Evolutionary conservation across 2,113 vertebrate genomes (phyloP), one percentile per base, ranked within the genome.

Genomic region (Dryoscopus gambensis): DNA sequence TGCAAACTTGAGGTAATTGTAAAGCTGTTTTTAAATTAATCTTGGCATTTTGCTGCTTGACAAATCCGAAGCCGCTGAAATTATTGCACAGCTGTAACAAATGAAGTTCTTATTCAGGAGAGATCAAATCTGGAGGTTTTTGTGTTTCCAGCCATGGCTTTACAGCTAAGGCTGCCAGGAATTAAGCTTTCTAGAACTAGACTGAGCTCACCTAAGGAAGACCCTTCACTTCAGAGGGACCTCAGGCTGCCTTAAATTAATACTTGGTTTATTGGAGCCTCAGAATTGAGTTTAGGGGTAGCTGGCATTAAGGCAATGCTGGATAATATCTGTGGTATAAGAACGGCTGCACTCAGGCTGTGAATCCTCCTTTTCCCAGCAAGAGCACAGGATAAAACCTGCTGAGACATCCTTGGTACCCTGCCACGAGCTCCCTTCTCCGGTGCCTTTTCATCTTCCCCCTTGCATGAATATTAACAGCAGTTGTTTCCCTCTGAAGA

Each of bases 341-440:
- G 71, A 91, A 73, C 63, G 84, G 79, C 87, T 53, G 21, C 49
- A n/a, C 71, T 69, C 35, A 20, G 89, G 82, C 78, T 90, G 56
- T 21, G 64, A 94, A 67, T 92, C 71, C 84, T 93, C 82, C 75
- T 83, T 35, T 93, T 82, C 73, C 55, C 55, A 60, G 81, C 6
- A 9, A 81, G 87, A 82, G 77, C 92, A 35, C 79, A 90, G 95
- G 91, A 92, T 74, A 75, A 88, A 96, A 90, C 95, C 83, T 87
- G 92, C 93, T 88, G 92, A 83, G 93, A 67, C 15, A 40, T 76
- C 90, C 60, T 69, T 83, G 73, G 80, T 95, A 77, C 69, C 89
- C 87, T 91, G 73, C 94, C 94, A 92, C 2, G 35, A 87, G 47
- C 75, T 86, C 57, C 76, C 83, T 89, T 92, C 80, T n/a, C 89